Percentiles rank a stretch among this genome's conserved stretches.
Evolutionary conservation across 37 sponge, comb jelly and placozoan genomes (phyloP).

Genomic region (Chondrilla cf. caribensis): DNA sequence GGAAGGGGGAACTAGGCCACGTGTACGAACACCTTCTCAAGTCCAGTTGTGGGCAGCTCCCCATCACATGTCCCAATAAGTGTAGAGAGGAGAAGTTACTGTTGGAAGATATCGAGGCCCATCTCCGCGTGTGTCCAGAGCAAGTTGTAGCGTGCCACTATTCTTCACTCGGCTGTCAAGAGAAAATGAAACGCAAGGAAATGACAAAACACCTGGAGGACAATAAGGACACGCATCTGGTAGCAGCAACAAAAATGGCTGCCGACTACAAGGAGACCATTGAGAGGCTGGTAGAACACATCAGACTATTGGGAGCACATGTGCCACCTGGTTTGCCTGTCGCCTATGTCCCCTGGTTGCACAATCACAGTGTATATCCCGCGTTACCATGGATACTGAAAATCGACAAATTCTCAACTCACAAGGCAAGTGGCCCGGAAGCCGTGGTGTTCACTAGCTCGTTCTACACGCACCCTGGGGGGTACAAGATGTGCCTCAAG

Average conservation of each 20-base stretch:
- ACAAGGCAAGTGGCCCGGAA: not conserved
- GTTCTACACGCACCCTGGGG: not conserved
- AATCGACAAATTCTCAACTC: not conserved
- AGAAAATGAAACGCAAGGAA: not conserved
- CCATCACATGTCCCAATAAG: conserved; percentile 18
- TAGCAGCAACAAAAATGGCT: not conserved
- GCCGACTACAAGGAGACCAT: not conserved
- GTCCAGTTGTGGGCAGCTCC: conserved; percentile 9
- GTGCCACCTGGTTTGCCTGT: not conserved
- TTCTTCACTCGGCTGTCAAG: conserved; percentile 5
- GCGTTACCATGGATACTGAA: not conserved
- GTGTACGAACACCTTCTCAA: not conserved
- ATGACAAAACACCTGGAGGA: not conserved
- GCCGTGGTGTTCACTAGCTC: not conserved
- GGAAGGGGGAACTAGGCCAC: not conserved
- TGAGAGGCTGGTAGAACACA: not conserved
- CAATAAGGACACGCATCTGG: not conserved
- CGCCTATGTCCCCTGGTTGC: not conserved
- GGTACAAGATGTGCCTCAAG: conserved; percentile 19
- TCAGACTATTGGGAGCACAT: not conserved
- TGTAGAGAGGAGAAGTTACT: not conserved
- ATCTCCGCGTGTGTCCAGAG: conserved; percentile 3
- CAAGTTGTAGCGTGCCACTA: conserved; percentile 21
- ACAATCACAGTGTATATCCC: not conserved
- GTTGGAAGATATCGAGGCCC: not conserved